Evolutionary conservation across 2,113 vertebrate species (phyloP).

Genomic region (Rhea americana): DNA sequence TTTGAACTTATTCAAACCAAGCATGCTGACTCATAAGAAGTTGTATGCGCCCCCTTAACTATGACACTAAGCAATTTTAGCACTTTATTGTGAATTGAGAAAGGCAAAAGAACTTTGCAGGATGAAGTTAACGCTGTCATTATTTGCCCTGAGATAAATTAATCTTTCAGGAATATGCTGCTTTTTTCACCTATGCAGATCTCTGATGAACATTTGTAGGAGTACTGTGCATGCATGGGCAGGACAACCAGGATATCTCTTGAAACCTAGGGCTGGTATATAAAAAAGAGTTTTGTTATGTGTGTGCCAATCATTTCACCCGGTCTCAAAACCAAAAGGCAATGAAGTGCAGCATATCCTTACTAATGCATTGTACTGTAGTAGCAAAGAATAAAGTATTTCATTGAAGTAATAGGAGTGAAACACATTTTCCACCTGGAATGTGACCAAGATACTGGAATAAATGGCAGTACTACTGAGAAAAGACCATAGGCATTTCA

Average conservation of each 20-base stretch:
- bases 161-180: background rate
- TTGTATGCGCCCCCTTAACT: background rate
- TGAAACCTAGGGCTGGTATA: background rate
- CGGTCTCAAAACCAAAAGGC: background rate
- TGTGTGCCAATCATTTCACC: background rate
- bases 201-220: background rate
- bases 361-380: background rate
- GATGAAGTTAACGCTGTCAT: background rate
- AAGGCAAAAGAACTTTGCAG: background rate
- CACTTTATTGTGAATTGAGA: background rate
- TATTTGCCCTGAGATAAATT: background rate
- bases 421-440: background rate
- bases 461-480: background rate
- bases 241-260: background rate
- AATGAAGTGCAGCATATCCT: background rate
- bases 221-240: background rate
- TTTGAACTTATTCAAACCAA: background rate
- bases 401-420: background rate
- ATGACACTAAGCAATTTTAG: background rate
- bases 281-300: background rate
- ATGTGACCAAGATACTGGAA: background rate
- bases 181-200: background rate
- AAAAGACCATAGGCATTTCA: background rate
- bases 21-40: background rate
- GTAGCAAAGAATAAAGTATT: background rate